Evolutionary conservation across 1,140 invertebrate genomes (phyloP).

Genomic region (Latrodectus geometricus): DNA sequence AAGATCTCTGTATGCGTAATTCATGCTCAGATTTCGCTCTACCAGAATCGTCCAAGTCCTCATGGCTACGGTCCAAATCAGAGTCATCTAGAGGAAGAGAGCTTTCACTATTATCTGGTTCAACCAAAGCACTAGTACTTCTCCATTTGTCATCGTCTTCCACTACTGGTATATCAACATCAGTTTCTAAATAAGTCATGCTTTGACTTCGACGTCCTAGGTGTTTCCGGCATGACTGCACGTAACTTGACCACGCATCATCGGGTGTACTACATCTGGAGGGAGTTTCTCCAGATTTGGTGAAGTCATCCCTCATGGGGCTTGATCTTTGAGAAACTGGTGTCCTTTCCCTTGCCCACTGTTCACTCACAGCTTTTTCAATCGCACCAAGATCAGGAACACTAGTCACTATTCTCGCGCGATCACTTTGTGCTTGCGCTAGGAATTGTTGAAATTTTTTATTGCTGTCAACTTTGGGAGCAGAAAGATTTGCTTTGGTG

Average conservation of each 20-base stretch:
- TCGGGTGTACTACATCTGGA: slow-evolving; percentile 50
- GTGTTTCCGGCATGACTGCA: slow-evolving; percentile 26
- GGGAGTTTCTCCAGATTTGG: slow-evolving; percentile 1
- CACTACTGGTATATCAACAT: slow-evolving; percentile 9
- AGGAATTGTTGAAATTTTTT: slow-evolving; percentile 53
- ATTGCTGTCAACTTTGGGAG: not conserved
- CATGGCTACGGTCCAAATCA: slow-evolving; percentile 24
- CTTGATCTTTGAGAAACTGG: slow-evolving; percentile 1
- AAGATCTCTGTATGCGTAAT: slow-evolving; percentile 87
- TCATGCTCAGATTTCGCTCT: slow-evolving; percentile 81
- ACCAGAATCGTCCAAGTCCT: slow-evolving; percentile 71
- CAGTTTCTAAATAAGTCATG: slow-evolving; percentile 45
- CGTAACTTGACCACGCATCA: slow-evolving; percentile 48
- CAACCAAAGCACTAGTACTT: slow-evolving; percentile 35
- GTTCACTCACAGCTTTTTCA: slow-evolving; percentile 42
- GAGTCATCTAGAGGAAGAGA: slow-evolving; percentile 22
- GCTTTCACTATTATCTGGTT: slow-evolving; percentile 7
- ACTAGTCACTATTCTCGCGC: slow-evolving; percentile 39
- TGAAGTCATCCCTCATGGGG: slow-evolving; percentile 1
- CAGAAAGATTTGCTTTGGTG: not conserved
- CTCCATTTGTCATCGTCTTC: slow-evolving; percentile 43
- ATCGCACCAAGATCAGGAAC: slow-evolving; percentile 43
- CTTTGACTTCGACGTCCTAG: slow-evolving; percentile 44
- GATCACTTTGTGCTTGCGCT: slow-evolving; percentile 42
- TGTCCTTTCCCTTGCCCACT: slow-evolving; percentile 36